Base-by-base conservation (phyloP, 2,113 vertebrate genomes). In the Charina bottae region DNA sequence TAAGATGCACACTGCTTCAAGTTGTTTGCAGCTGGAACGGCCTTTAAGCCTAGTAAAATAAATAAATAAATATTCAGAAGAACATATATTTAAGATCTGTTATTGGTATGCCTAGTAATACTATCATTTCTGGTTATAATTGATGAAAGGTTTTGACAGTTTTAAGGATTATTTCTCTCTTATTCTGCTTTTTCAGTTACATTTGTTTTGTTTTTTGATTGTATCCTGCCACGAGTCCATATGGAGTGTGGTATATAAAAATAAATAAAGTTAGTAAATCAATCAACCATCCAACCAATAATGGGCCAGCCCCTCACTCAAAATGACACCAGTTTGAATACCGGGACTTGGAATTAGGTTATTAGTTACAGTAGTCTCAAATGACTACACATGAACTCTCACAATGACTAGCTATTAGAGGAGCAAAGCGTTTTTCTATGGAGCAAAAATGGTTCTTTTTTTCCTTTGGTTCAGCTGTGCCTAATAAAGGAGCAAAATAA, bases 241-340 rank as follows among this genome's bases (percentile, higher is more conserved):
- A 78, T 21, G 17, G 17, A 42, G 33, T 3, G 17, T 78, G 72
- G 72, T 5, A 1, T 78, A 78, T 21, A 78, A 78, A 78, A 78
- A 17, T 78, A 78, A 78, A 17, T 78, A 42, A 78, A 78, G 33
- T 78, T 78, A 42, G 33, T 78, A 21, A 78, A 37, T 21, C 33
- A 37, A 7, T 37, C 72, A 78, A 78, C 15, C 15, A 37, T 78
- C 17, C 72, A 78, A 42, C 33, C 33, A 78, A 78, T 78, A 42
- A 2, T 0, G 0, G 6, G 89, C 0, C 64, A 85, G 24, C 19
- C 2, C 10, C 0, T 46, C 33, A 6, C 0, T 62, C 0, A 12
- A 21, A 53, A 0, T 58, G 6, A 56, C 55, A 15, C 49, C 6
- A 10, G 10, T 0, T 0, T 13, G 37, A 0, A 0, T 1, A 8